phyloP scores from a whole-genome alignment of 2,113 vertebrate genomes.

The Proterorhinus semilunaris region DNA sequence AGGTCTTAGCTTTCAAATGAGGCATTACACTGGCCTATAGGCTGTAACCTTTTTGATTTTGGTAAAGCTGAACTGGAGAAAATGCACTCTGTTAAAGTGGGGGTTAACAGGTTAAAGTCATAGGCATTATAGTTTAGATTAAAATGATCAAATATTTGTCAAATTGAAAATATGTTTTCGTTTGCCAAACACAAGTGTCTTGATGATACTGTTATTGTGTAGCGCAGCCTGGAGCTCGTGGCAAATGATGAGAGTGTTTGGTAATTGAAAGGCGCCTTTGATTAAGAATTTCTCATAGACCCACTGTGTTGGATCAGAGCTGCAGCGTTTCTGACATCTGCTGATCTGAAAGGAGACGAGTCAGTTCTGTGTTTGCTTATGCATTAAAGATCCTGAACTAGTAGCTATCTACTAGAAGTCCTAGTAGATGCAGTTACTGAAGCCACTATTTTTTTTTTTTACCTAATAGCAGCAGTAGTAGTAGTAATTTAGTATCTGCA shows the following conservation, averaged over 20 bases:
- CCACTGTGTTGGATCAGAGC: slow-evolving; percentile 30
- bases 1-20: too few relatives aligned
- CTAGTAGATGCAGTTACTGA: not conserved
- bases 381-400: slow-evolving; percentile 5
- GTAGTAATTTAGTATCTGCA: not conserved
- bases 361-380: slow-evolving; percentile 17
- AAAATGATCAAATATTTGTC: too few relatives aligned
- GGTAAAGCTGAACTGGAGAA: too few relatives aligned
- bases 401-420: not conserved
- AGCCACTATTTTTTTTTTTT: not conserved
- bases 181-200: not conserved
- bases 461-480: not conserved
- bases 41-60: too few relatives aligned
- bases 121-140: too few relatives aligned
- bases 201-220: slow-evolving; percentile 13
- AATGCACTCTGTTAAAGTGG: too few relatives aligned
- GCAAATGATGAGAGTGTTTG: not conserved
- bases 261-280: slow-evolving; percentile 29
- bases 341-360: slow-evolving; percentile 32
- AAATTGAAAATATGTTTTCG: too few relatives aligned
- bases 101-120: too few relatives aligned
- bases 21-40: too few relatives aligned
- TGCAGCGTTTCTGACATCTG: slow-evolving; percentile 17
- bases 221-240: slow-evolving; percentile 10
- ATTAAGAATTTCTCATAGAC: slow-evolving; percentile 34